Base-by-base conservation (phyloP, 2,888 invertebrate genomes). In the Beris chalybata region DNA sequence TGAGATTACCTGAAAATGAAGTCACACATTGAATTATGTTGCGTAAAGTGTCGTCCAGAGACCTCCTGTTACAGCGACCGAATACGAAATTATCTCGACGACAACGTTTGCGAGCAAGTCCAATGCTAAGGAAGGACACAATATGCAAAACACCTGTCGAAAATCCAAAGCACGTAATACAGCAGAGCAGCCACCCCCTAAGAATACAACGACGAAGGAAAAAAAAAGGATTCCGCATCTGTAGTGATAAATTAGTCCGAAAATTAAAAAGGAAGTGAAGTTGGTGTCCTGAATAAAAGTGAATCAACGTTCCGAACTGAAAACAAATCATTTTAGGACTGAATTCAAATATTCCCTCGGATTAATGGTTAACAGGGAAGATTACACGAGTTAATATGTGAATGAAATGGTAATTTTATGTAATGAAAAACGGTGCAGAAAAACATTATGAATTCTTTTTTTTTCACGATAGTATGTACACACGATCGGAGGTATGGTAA, bases 1-100 rank as follows among this genome's bases (percentile, higher is more conserved):
- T 38, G 9, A 43, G 9, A 56, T 44, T 44, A 56, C 44, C 44
- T 15, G 22, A 32, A 56, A 44, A 56, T 56, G 43, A 44, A 56
- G 56, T 56, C 56, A 56, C n/a, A 38, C 56, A 43, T 56, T 44
- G 43, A 56, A 56, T 56, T 56, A 56, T 56, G 56, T 56, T 43
- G 56, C 56, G 56, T 56, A 43, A 56, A 56, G 29, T 56, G 44
- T 11, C 56, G 43, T 15, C 56, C 22, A 43, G 56, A 56, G 56
- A 43, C 30, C 44, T 38, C 22, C 22, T 38, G 5, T 7, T 38
- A 38, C 38, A 5, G 9, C 1, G 9, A 38, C 38, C 38, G 38
- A 38, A 38, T 38, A 38, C 38, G 38, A 38, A 38, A 38, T 38
- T 38, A 38, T 38, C 38, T 38, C 9, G 38, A 5, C 38, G 38